A percentile compares a stretch with the other conserved stretches of the same genome.
phyloP scores from a whole-genome alignment of 2,797 vertebrate species.

The Propithecus perrieri region DNA sequence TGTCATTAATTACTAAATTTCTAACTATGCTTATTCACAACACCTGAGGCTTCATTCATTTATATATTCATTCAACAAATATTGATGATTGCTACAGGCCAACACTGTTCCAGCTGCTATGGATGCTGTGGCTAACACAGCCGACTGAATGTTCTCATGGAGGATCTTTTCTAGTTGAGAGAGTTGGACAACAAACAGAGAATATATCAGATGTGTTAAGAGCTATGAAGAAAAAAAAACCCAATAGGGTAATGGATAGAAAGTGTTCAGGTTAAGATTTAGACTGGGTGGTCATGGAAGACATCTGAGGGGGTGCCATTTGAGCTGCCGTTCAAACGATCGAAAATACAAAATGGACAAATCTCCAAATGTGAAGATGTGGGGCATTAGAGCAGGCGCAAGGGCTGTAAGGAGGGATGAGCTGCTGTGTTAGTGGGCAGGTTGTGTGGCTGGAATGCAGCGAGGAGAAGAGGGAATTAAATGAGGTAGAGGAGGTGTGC shows the following conservation, averaged over 20 bases:
- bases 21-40: not conserved
- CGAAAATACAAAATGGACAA: not conserved
- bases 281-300: not conserved
- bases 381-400: not conserved
- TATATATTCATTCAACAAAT: not conserved
- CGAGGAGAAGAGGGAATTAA: not conserved
- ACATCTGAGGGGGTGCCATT: not conserved
- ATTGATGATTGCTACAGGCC: not conserved
- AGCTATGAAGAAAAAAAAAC: not conserved
- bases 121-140: not conserved
- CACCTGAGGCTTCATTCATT: not conserved
- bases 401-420: not conserved
- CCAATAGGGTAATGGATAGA: not conserved
- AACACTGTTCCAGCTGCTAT: not conserved
- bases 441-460: not conserved
- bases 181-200: not conserved
- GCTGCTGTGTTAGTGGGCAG: not conserved
- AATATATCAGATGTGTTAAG: not conserved
- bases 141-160: not conserved
- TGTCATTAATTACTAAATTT: conserved; percentile 11
- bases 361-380: not conserved
- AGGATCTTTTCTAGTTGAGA: not conserved
- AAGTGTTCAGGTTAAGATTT: not conserved
- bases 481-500: not conserved
- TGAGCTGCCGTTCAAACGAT: not conserved